Base-by-base conservation (phyloP, 1,140 invertebrate genomes). In the Episyrphus balteatus region DNA sequence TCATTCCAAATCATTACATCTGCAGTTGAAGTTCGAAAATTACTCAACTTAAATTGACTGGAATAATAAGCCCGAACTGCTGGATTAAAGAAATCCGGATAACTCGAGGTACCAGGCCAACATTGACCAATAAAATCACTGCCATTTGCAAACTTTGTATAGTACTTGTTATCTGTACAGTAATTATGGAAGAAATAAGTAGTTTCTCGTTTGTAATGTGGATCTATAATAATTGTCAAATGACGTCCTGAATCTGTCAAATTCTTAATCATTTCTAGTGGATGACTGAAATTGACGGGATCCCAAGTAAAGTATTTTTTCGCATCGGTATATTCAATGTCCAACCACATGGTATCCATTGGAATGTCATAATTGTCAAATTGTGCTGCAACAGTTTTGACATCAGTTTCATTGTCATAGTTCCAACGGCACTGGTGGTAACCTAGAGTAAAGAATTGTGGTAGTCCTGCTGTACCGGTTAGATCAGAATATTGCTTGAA, bases 281-380 rank as follows among this genome's bases (percentile, higher is more conserved):
- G 88, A 61, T 89, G 74, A 0, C 86, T 70, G 66, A 99, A 99
- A 66, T 92, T 95, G 32, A 83, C 75, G 0, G 73, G 63, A 68
- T 98, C 94, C 94, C 94, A 98, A 0, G 93, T 98, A 62, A 99
- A 98, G 66, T 98, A 98, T 62, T 89, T 93, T 70, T 98, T 98
- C 32, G 79, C 81, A 71, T 98, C 89, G 0, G 97, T 98, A 62
- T 99, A 93, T 69, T 99, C 97, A 66, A 99, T 98, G 70, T 99
- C 97, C n/a, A 99, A 74, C 97, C 97, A 99, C 57, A 99, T 83
- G 2, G 87, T 84, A 73, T 99, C 97, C 69, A 91, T 77, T 2
- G 97, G 96, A 50, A 99, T 83, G 68, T 99, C 90, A 63, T 92
- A 76, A 31, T 78, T 73, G 70, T 99, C 97, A 69, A 97, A 87